These are phyloP conservation scores for Eretmochelys imbricata DNA, from an alignment of 2,113 vertebrate genomes.

Conservation along the genomic window DNA sequence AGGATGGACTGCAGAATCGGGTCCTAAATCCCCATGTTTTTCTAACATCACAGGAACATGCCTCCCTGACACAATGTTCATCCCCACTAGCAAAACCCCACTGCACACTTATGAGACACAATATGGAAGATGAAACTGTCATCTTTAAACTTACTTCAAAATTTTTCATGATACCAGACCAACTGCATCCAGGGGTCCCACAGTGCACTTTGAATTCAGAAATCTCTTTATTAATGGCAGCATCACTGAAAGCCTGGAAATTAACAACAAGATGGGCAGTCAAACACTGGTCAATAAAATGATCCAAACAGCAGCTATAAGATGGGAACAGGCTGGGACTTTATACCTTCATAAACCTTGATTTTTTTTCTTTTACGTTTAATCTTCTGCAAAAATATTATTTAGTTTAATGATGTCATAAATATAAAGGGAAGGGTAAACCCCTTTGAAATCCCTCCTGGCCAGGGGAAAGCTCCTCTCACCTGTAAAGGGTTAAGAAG, in stretches of 20 bases:
- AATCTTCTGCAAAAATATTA: background rate
- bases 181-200: slow-evolving; percentile 76
- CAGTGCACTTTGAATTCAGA: slow-evolving; percentile 80
- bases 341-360: background rate
- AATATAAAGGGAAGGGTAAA: too few relatives aligned
- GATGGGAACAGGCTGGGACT: background rate
- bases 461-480: too few relatives aligned
- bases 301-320: background rate
- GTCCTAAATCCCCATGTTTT: background rate
- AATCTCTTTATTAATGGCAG: slow-evolving; percentile 84
- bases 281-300: background rate
- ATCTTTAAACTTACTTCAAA: slow-evolving; percentile 74
- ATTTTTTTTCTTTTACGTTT: background rate
- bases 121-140: background rate
- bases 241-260: slow-evolving; percentile 80
- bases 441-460: too few relatives aligned
- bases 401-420: background rate
- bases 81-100: background rate
- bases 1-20: background rate
- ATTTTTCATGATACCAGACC: slow-evolving; percentile 76
- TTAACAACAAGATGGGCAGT: background rate
- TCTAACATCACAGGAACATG: background rate
- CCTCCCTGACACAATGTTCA: background rate
- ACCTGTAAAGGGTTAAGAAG: too few relatives aligned
- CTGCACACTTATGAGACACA: background rate